Evolutionary conservation across 1,140 invertebrate genomes (phyloP).

Genomic region (Drosophila elegans): DNA sequence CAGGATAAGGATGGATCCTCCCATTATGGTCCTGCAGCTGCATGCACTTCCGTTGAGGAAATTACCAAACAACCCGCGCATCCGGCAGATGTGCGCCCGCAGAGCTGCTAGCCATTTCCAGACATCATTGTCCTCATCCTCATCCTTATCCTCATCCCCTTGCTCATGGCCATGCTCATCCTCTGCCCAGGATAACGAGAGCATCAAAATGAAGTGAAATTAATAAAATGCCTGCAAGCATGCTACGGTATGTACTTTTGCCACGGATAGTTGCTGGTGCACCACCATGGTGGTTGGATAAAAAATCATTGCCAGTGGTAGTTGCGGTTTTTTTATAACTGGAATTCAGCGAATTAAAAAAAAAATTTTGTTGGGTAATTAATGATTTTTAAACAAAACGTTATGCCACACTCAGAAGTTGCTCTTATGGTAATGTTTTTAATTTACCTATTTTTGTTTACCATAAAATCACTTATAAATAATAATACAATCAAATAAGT

Average conservation of each 20-base stretch:
- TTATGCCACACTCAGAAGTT: too few species aligned
- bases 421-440: too few species aligned
- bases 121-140: slow-evolving; percentile 38
- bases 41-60: slow-evolving; percentile 80
- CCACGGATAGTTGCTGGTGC: not conserved
- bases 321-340: not conserved
- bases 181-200: slow-evolving; percentile 38
- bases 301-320: not conserved
- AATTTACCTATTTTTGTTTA: too few species aligned
- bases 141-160: too few species aligned
- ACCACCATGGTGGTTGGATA: not conserved
- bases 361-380: not conserved
- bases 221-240: slow-evolving; percentile 75
- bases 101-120: slow-evolving; percentile 48
- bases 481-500: too few species aligned
- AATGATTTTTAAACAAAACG: too few species aligned
- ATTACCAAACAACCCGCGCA: slow-evolving; percentile 81
- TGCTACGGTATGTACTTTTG: slow-evolving; percentile 53
- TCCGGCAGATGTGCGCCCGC: slow-evolving; percentile 77
- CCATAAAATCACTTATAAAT: too few species aligned
- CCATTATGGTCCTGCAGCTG: slow-evolving; percentile 53
- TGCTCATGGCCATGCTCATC: slow-evolving; percentile 1
- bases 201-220: slow-evolving; percentile 68
- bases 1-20: slow-evolving; percentile 27
- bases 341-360: not conserved